phyloP scores from a whole-genome alignment of 2,888 invertebrate genomes.

The Junonia oenone region DNA sequence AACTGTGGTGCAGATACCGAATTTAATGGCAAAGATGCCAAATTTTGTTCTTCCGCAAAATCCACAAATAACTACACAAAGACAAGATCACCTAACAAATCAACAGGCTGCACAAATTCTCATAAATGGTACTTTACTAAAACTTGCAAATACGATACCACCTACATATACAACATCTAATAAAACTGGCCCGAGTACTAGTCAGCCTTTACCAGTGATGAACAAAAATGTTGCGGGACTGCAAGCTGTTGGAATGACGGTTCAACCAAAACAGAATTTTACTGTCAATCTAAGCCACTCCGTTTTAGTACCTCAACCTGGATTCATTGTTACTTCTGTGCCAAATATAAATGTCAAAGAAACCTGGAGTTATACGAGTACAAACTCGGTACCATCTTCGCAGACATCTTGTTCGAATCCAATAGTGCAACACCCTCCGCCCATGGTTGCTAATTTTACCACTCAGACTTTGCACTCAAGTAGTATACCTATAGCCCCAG shows the following conservation, averaged over 20 bases:
- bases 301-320: constrained; percentile 67
- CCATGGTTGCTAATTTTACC: constrained; percentile 57
- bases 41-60: constrained; percentile 72
- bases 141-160: constrained; percentile 62
- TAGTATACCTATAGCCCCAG: constrained; percentile 71
- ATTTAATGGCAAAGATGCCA: constrained; percentile 78
- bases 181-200: constrained; percentile 57
- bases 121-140: constrained; percentile 73
- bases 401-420: constrained; percentile 58
- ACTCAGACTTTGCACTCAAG: constrained; percentile 59
- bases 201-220: constrained; percentile 58
- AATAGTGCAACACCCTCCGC: constrained; percentile 59
- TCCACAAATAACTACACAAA: constrained; percentile 53
- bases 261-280: constrained; percentile 73
- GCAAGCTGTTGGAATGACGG: constrained; percentile 67
- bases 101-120: constrained; percentile 70
- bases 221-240: constrained; percentile 71
- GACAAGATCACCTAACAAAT: constrained; percentile 64
- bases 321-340: constrained; percentile 75
- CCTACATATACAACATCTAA: constrained; percentile 55
- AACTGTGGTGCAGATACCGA: constrained; percentile 81
- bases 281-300: constrained; percentile 76
- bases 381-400: constrained; percentile 48
- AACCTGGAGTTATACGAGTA: constrained; percentile 65
- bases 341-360: constrained; percentile 74